Base-by-base conservation (phyloP, 2,113 vertebrate genomes). In the Ursus arctos region DNA sequence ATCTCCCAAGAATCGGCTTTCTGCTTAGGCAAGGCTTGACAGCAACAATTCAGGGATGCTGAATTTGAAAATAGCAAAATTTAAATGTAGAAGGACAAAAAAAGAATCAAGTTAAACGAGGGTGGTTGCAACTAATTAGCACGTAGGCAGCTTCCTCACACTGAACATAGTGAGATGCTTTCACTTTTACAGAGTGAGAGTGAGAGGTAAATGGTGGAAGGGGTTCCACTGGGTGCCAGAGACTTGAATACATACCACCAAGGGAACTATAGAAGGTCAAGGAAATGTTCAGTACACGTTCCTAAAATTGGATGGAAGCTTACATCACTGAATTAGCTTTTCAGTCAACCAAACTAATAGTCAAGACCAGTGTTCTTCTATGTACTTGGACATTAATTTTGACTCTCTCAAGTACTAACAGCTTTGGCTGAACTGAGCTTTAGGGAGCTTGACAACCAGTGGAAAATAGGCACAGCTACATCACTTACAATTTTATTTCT, bases 321-420 rank as follows among this genome's bases (percentile, higher is more conserved):
- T 98, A 92, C 98, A 97, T 97, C 97, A 96, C 94, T 97, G 98
- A 98, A 98, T 98, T 98, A 98, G 94, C 94, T 98, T 98, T 98
- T 98, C 97, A 98, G 96, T 98, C 96, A 98, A 76, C 94, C 43
- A 97, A 91, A 65, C 26, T 85, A 97, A 96, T 40, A 97, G 89
- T 89, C 13, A 1, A 93, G 88, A 95, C 95, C 96, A 89, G 21
- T 95, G 94, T 95, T 97, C 95, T 98, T 94, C 96, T 92, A 53
- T 63, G 85, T 84, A 67, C 95, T 97, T 98, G 98, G 98, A 98
- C 97, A 98, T 97, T 16, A 91, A 94, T 98, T 98, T 94, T 96
- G 79, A 97, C 80, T 97, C 96, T 88, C 97, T 98, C 91, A 97
- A 96, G 94, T 71, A 83, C 91, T 98, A 98, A 98, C 97, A 94